phyloP scores from a whole-genome alignment of 2,888 invertebrate species.

The Dicyrtomina minuta region DNA sequence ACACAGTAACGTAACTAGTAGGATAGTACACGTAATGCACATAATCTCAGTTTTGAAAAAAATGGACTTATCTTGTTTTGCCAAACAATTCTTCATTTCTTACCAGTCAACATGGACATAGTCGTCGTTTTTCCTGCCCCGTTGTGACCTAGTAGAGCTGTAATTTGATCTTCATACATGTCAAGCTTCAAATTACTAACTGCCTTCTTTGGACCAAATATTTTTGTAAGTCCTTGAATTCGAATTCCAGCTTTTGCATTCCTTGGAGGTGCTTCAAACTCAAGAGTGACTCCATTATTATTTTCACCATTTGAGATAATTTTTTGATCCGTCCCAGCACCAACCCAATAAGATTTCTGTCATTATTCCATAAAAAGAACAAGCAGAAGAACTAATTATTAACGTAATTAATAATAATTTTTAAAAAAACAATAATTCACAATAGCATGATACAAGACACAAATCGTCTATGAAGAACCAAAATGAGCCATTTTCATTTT shows the following conservation, averaged over 20 bases:
- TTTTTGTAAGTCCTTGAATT: conserved; percentile 65
- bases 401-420: too few relatives aligned
- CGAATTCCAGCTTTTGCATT: conserved; percentile 61
- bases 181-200: conserved; percentile 71
- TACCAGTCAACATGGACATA: conserved; percentile 70
- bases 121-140: conserved; percentile 82
- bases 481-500: too few relatives aligned
- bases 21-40: too few relatives aligned
- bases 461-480: too few relatives aligned
- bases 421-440: too few relatives aligned
- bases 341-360: conserved; percentile 56
- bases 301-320: neutral
- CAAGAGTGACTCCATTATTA: neutral
- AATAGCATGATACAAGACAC: too few relatives aligned
- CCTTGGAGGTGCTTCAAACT: conserved; percentile 58
- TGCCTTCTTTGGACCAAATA: conserved; percentile 60
- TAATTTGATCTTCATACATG: conserved; percentile 80
- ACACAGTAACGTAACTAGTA: too few relatives aligned
- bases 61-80: too few relatives aligned
- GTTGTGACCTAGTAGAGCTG: conserved; percentile 84
- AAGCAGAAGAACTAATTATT: too few relatives aligned
- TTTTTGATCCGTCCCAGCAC: conserved; percentile 38
- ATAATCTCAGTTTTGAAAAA: too few relatives aligned
- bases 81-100: too few relatives aligned
- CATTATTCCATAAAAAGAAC: too few relatives aligned